Evolutionary conservation across 2,888 invertebrate genomes (phyloP).

Genomic region (Caradrina clavipalpis): DNA sequence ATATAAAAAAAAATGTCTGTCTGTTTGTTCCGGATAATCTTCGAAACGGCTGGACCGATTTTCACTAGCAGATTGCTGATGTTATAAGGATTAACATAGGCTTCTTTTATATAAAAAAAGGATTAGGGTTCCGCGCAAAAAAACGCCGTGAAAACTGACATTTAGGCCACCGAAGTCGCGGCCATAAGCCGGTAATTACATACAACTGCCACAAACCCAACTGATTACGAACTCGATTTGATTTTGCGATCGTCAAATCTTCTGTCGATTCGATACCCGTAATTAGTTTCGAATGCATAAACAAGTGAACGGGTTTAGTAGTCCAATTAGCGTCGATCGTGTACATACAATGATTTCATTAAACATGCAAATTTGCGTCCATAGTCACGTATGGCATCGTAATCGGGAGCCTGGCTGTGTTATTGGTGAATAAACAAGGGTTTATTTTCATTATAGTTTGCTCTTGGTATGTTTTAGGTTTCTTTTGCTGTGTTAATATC

Average conservation of each 20-base stretch:
- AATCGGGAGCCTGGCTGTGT: slow-evolving; percentile 67
- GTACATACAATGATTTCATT: slow-evolving; percentile 86
- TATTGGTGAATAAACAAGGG: slow-evolving; percentile 68
- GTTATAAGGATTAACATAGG: too few relatives aligned
- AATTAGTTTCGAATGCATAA: slow-evolving; percentile 80
- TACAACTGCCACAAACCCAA: background rate
- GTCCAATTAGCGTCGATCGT: slow-evolving; percentile 82
- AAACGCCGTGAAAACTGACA: background rate
- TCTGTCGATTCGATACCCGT: slow-evolving; percentile 70
- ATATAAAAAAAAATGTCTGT: too few relatives aligned
- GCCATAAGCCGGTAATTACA: background rate
- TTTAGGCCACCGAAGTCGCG: too few relatives aligned
- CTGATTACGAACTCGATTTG: slow-evolving; percentile 49
- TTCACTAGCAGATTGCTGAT: too few relatives aligned
- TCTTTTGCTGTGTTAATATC: slow-evolving; percentile 4
- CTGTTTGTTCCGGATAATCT: too few relatives aligned
- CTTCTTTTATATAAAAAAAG: too few relatives aligned
- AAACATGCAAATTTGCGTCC: slow-evolving; percentile 83
- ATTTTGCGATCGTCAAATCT: slow-evolving; percentile 60
- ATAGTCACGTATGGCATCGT: slow-evolving; percentile 74
- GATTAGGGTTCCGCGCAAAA: background rate
- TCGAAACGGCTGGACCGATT: too few relatives aligned
- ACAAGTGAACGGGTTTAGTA: slow-evolving; percentile 80
- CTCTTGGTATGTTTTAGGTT: slow-evolving; percentile 2
- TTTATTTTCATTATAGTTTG: slow-evolving; percentile 44